A percentile compares a stretch with the other conserved stretches of the same genome.
These are phyloP conservation scores for Psittacula cyanocephala DNA, from an alignment of 2,113 vertebrate species.

Conservation along the genomic window DNA sequence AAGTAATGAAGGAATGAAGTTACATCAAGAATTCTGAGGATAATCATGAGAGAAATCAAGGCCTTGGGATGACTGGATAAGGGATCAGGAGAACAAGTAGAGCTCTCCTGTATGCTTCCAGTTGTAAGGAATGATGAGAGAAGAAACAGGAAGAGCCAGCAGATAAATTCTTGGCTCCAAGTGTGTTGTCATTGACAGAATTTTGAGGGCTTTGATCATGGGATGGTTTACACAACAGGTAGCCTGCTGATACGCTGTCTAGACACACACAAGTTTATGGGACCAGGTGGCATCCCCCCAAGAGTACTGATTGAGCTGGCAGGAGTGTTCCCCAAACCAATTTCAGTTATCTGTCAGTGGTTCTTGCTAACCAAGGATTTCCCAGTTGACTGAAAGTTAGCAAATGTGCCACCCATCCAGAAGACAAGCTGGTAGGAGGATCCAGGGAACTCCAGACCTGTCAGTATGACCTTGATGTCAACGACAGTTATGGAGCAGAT, in stretches of 20 bases:
- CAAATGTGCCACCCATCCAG: background rate
- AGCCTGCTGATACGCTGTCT: background rate
- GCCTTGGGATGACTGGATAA: background rate
- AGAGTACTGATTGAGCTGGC: background rate
- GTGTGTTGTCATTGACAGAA: background rate
- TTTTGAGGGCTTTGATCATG: rapidly evolving
- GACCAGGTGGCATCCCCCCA: background rate
- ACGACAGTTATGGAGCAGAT: background rate
- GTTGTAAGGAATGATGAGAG: background rate
- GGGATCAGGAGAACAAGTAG: background rate
- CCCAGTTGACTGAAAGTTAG: background rate
- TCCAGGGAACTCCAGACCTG: background rate
- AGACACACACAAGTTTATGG: background rate
- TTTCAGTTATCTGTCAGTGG: background rate
- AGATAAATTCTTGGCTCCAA: background rate
- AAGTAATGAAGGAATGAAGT: background rate
- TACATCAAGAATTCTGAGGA: background rate
- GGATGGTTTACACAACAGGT: background rate
- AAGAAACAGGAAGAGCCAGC: background rate
- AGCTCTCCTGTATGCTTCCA: background rate
- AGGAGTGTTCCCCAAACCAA: background rate
- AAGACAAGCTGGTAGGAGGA: background rate
- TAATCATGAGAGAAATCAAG: background rate
- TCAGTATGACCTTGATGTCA: rapidly evolving
- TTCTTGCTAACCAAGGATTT: background rate